Percentiles rank a stretch among this genome's conserved stretches.
phyloP scores from a whole-genome alignment of 2,888 invertebrate species.

The Isotomurus palustris region DNA sequence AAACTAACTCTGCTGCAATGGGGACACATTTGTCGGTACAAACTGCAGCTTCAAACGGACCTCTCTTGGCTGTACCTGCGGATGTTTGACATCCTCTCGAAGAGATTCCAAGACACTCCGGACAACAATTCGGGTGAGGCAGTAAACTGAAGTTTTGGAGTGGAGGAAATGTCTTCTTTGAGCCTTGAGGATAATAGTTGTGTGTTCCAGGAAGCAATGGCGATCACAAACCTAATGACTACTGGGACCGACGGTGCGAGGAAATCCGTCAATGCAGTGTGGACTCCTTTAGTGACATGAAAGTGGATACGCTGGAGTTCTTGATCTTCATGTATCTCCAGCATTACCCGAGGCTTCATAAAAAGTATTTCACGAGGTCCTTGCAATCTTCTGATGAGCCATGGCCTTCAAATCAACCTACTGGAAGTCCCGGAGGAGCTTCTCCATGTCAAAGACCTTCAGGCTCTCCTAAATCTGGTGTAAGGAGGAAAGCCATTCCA shows the following conservation, averaged over 20 bases:
- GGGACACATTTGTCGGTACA: constrained; percentile 29
- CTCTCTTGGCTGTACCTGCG: constrained; percentile 26
- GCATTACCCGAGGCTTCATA: constrained; percentile 24
- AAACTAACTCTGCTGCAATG: constrained; percentile 26
- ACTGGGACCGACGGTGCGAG: constrained; percentile 14
- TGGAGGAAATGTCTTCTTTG: background rate
- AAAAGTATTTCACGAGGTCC: constrained; percentile 10
- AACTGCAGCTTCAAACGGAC: constrained; percentile 25
- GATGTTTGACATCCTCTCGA: constrained; percentile 23
- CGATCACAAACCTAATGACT: background rate
- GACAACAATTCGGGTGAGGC: no score
- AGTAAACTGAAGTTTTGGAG: no score
- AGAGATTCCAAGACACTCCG: no score
- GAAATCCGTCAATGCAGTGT: background rate
- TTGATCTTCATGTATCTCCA: constrained; percentile 37
- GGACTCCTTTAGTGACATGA: constrained; percentile 15
- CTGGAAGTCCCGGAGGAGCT: background rate
- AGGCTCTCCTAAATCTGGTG: background rate
- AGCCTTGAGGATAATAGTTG: background rate
- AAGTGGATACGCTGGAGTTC: constrained; percentile 29
- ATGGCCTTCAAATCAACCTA: constrained; percentile 11
- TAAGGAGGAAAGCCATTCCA: background rate
- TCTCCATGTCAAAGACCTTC: no score
- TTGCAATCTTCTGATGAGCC: constrained; percentile 11
- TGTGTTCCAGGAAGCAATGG: background rate